These are phyloP conservation scores for Endomychus coccineus DNA, from an alignment of 2,888 invertebrate species.

Conservation along the genomic window DNA sequence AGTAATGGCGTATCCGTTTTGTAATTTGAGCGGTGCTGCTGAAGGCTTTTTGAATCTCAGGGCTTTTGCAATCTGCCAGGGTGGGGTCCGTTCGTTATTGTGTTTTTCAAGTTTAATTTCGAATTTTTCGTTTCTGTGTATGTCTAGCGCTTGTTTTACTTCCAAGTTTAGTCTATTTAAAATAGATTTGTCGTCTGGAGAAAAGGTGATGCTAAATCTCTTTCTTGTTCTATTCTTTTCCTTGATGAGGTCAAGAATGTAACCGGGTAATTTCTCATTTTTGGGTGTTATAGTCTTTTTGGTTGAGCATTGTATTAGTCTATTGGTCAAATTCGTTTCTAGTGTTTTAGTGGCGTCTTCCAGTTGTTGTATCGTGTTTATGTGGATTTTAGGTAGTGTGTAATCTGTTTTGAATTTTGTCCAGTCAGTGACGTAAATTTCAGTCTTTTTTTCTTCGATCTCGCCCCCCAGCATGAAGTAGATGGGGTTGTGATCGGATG, in stretches of 20 bases:
- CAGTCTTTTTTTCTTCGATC: too few species aligned
- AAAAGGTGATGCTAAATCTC: slow-evolving; percentile 4
- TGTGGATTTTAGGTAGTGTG: too few species aligned
- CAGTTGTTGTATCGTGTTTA: too few species aligned
- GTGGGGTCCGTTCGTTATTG: slow-evolving; percentile 6
- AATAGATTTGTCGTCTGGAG: slow-evolving; percentile 7
- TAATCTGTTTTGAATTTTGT: too few species aligned
- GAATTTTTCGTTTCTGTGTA: slow-evolving; percentile 8
- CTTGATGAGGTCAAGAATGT: slow-evolving; percentile 4
- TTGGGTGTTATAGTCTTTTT: too few species aligned
- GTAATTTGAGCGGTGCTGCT: background rate
- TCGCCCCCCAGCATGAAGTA: too few species aligned
- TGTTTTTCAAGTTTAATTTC: slow-evolving; percentile 4
- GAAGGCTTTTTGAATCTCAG: background rate
- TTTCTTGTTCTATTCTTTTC: slow-evolving; percentile 7
- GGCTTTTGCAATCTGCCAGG: slow-evolving; percentile 5
- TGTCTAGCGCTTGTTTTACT: slow-evolving; percentile 1
- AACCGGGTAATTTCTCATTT: background rate
- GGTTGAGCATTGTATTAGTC: too few species aligned
- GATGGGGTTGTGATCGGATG: too few species aligned
- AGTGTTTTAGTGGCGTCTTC: too few species aligned
- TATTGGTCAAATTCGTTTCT: too few species aligned
- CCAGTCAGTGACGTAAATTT: too few species aligned
- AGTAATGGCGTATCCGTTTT: background rate
- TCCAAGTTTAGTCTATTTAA: slow-evolving; percentile 8